Evolutionary conservation across 2,888 invertebrate species (phyloP), one percentile per base, ranked within the genome.

Genomic region (Brenthis hecate): DNA sequence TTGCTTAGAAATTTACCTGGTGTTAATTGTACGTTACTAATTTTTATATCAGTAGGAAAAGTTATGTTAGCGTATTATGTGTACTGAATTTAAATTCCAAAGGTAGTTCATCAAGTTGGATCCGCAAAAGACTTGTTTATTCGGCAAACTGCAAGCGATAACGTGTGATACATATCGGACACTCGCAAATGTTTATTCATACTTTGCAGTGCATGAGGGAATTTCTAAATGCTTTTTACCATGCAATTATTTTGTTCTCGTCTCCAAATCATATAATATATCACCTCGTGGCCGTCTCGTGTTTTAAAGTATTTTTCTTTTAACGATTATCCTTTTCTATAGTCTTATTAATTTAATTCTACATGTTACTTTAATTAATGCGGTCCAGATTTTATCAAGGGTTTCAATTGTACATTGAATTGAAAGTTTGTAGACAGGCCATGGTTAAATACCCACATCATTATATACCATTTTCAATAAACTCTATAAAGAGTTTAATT

Each of bases 121-220:
- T 78, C 76, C 75, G 78, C 77, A 72, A 73, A 74, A 73, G 65
- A 76, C 78, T 77, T 76, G 78, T 77, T 79, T 77, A 76, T 76
- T 75, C 66, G 67, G 74, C 74, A 77, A 80, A 79, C 77, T 80
- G 80, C 80, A 81, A 73, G 77, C 80, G 78, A 83, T 81, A 82
- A 80, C 77, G 72, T 74, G 72, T 69, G 76, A 77, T 77, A 77
- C 73, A 76, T 72, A 75, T 77, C 77, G 72, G 74, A 64, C 67
- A 73, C 65, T 69, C 66, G 73, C 71, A 77, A 75, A 77, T 77
- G 75, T 76, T 76, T 77, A 76, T 75, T 78, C 76, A 75, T 78
- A 69, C 69, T 63, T 71, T 74, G 74, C 74, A 74, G 67, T 72
- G 69, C 75, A 75, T 74, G 77, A 73, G 73, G 67, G 74, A 68